Conservation (phyloP, 1,140 invertebrate species). For the Nasonia giraulti region DNA sequence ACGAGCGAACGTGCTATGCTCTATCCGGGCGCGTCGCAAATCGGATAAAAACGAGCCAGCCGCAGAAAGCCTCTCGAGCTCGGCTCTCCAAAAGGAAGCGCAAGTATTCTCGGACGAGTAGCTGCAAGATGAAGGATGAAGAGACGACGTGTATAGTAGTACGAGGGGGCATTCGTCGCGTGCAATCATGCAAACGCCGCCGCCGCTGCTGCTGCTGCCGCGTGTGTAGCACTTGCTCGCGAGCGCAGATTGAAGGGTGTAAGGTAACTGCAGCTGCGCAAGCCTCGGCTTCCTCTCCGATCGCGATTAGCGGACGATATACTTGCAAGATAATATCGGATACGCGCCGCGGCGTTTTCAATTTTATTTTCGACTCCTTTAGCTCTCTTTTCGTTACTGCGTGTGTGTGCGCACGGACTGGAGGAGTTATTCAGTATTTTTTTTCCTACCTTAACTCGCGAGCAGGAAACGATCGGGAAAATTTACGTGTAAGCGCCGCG, state of each 20-base stretch:
- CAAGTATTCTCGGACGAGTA: background rate
- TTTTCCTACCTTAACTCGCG: background rate
- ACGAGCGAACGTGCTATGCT: background rate
- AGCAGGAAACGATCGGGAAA: background rate
- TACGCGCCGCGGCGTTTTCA: slow-evolving; percentile 36
- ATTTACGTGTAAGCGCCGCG: background rate
- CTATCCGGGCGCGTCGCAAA: background rate
- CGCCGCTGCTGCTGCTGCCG: too few relatives aligned
- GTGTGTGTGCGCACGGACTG: background rate
- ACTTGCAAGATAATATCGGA: slow-evolving; percentile 46
- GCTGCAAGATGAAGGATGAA: slow-evolving; percentile 48
- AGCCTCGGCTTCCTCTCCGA: background rate
- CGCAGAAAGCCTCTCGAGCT: background rate
- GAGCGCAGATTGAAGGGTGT: slow-evolving; percentile 67
- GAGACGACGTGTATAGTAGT: slow-evolving; percentile 38
- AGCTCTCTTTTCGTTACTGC: background rate
- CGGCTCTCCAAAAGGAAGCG: background rate
- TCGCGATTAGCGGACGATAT: slow-evolving; percentile 48
- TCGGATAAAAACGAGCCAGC: background rate
- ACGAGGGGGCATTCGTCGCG: slow-evolving; percentile 35
- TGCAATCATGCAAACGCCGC: slow-evolving; percentile 70
- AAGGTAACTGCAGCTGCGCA: slow-evolving; percentile 64
- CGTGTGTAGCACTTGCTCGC: slow-evolving; percentile 59
- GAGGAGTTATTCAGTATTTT: background rate
- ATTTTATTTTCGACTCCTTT: slow-evolving; percentile 33